A percentile compares a stretch with the other conserved stretches of the same genome.
Evolutionary conservation across 2,888 invertebrate species (phyloP).

Genomic region (Sinohyriopsis cumingii): DNA sequence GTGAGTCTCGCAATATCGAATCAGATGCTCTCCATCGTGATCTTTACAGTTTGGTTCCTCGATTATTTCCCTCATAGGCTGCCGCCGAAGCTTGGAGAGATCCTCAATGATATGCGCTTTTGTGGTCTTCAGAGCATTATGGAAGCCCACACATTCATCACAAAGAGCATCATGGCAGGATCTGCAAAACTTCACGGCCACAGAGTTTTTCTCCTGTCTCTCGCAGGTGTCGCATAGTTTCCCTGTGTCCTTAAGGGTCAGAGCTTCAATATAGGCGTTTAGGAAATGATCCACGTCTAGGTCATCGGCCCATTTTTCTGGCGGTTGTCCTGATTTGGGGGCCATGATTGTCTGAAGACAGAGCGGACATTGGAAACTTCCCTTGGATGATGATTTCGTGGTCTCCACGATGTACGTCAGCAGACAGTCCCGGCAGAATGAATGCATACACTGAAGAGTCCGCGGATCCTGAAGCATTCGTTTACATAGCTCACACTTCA

Average conservation of each 20-base stretch:
- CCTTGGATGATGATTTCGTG: background rate
- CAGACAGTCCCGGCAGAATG: constrained; percentile 29
- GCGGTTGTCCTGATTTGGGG: constrained; percentile 9
- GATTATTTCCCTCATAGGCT: constrained; percentile 28
- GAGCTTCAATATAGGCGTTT: constrained; percentile 29
- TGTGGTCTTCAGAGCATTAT: constrained; percentile 43
- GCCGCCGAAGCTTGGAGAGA: constrained; percentile 21
- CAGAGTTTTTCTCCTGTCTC: constrained; percentile 23
- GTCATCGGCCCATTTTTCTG: constrained; percentile 23
- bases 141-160: constrained; percentile 35
- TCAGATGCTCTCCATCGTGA: constrained; percentile 37
- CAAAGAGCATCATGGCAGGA: constrained; percentile 42
- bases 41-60: constrained; percentile 26
- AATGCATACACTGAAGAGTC: constrained; percentile 28
- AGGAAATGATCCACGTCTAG: constrained; percentile 38
- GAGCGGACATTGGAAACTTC: constrained; percentile 23
- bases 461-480: constrained; percentile 25
- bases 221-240: constrained; percentile 39
- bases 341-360: constrained; percentile 23
- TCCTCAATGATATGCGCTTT: constrained; percentile 29
- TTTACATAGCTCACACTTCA: constrained; percentile 31
- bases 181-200: constrained; percentile 37
- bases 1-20: constrained; percentile 40
- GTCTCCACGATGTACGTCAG: constrained; percentile 25
- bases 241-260: constrained; percentile 25